These are phyloP conservation scores for Diglossa cyanea DNA, from an alignment of 2,797 vertebrate species.

Conservation along the genomic window DNA sequence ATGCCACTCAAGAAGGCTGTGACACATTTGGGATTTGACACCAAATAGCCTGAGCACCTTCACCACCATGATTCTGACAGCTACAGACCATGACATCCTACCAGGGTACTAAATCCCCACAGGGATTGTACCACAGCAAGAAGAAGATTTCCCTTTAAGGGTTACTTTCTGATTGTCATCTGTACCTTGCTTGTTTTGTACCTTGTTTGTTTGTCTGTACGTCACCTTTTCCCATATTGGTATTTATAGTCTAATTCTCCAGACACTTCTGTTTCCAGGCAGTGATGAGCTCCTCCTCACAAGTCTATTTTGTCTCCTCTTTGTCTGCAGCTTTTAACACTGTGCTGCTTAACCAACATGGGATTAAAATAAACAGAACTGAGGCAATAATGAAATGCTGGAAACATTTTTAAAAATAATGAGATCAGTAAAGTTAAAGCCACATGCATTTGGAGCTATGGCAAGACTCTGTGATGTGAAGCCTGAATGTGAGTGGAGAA, in stretches of 20 bases:
- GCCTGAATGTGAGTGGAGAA: neutral
- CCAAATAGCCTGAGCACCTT: neutral
- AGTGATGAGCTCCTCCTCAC: neutral
- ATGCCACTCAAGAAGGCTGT: neutral
- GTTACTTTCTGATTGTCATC: neutral
- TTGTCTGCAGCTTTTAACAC: neutral
- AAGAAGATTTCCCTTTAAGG: neutral
- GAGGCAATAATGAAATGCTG: neutral
- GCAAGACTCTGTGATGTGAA: neutral
- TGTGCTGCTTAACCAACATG: neutral
- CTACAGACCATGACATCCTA: neutral
- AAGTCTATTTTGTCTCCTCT: neutral
- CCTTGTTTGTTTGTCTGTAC: neutral
- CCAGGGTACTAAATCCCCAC: fast-evolving
- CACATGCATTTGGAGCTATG: neutral
- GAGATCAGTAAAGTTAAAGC: neutral
- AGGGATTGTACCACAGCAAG: neutral
- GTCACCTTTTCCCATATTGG: neutral
- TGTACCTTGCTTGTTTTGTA: neutral
- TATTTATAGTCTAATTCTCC: neutral
- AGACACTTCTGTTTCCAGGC: neutral
- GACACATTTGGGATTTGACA: neutral
- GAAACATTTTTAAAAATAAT: neutral
- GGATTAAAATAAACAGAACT: neutral
- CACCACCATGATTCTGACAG: fast-evolving